phyloP scores from a whole-genome alignment of 2,113 vertebrate genomes.

The Tenrec ecaudatus region DNA sequence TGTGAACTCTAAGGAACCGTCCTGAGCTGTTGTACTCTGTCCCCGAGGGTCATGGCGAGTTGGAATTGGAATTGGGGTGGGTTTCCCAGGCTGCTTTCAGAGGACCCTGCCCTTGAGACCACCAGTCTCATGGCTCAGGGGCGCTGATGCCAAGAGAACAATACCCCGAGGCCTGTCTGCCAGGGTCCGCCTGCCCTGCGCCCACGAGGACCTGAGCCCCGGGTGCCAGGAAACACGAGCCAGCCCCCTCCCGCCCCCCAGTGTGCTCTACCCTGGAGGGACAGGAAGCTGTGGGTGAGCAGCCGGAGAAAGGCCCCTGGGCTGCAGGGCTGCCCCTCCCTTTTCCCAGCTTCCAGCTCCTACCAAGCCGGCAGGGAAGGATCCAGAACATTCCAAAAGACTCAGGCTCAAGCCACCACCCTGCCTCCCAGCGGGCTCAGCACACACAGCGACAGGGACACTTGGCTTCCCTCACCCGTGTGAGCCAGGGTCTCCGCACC shows the following conservation, averaged over 20 bases:
- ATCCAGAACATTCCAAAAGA: no score
- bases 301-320: background rate
- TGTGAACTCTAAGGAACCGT: no score
- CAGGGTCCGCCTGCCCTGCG: background rate
- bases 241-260: slow-evolving; percentile 21
- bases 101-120: no score
- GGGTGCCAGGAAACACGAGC: background rate
- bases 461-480: background rate
- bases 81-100: no score
- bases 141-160: no score
- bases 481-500: background rate
- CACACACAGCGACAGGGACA: rapidly evolving
- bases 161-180: no score
- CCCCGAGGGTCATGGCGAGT: no score
- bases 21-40: no score
- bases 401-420: no score
- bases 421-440: rapidly evolving
- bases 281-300: background rate
- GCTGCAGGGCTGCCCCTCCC: rapidly evolving
- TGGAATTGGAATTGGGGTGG: no score
- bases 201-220: no score
- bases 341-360: background rate
- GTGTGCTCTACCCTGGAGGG: background rate
- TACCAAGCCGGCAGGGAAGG: rapidly evolving
- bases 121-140: no score